Percentiles rank a stretch among this genome's conserved stretches.
phyloP scores from a whole-genome alignment of 1,140 invertebrate genomes.

The Anoplophora glabripennis region DNA sequence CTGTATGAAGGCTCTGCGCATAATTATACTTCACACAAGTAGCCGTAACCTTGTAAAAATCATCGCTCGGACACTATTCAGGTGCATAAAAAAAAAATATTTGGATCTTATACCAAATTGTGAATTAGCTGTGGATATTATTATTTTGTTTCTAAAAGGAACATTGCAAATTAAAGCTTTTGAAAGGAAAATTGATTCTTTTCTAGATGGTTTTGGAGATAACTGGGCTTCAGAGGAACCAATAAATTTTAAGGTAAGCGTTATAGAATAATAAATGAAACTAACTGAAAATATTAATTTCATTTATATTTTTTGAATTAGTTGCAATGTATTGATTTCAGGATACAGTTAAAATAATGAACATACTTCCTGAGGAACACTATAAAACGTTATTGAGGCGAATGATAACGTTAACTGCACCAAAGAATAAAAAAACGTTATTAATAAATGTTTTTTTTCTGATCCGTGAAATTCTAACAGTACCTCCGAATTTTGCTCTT shows the following conservation, averaged over 20 bases:
- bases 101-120: constrained; percentile 6
- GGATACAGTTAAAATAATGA: constrained; percentile 27
- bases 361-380: constrained; percentile 16
- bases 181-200: constrained; percentile 21
- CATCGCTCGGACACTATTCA: constrained; percentile 22
- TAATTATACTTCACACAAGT: constrained; percentile 21
- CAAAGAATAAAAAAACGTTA: constrained; percentile 23
- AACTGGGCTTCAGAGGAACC: constrained; percentile 18
- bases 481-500: constrained; percentile 16
- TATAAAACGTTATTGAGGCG: constrained; percentile 24
- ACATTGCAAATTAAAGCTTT: constrained; percentile 19
- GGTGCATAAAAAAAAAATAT: constrained; percentile 16
- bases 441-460: constrained; percentile 25
- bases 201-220: constrained; percentile 22
- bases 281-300: not conserved
- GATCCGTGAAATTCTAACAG: constrained; percentile 12
- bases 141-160: constrained; percentile 21
- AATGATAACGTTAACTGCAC: constrained; percentile 20
- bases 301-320: not conserved
- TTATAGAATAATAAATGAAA: not conserved
- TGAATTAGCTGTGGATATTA: constrained; percentile 12
- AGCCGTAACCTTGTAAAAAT: constrained; percentile 15
- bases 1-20: constrained; percentile 18
- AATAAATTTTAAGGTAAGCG: constrained; percentile 18
- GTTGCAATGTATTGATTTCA: constrained; percentile 11